Evolutionary conservation across 2,888 invertebrate genomes (phyloP), one percentile per base, ranked within the genome.

Genomic region (Drosophila rellima): DNA sequence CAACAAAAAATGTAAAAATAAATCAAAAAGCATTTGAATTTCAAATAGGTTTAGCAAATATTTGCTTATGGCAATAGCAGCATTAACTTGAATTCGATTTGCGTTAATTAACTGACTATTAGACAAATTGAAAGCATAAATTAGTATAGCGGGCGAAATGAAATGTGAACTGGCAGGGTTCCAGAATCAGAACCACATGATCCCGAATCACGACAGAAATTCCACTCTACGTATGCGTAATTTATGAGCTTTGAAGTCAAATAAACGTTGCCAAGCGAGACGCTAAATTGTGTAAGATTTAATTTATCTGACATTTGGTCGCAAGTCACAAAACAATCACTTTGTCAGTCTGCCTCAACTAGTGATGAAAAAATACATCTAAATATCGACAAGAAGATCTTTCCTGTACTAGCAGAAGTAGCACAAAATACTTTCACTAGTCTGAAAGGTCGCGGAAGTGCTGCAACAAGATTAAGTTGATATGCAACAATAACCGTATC

Each of bases 401-500:
- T 20, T 20, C 20, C 20, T 20, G 20, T 20, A 20, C 2, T 20
- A 20, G 20, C 20, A 20, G 20, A 20, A 20, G 1, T 20, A 20
- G 20, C 20, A 20, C 20, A 2, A 20, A 20, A 20, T 20, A 20
- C 20, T 20, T n/a, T 26, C 7, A 26, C 26, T 26, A 8, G 26
- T 26, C 51, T 59, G 57, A 40, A 88, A 84, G 89, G 89, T 89
- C 80, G 74, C 80, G 86, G 86, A 84, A 82, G 80, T 74, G 72
- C 69, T 60, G 72, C 55, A 59, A 40, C 67, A 44, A 88, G 70
- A 86, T 73, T 70, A 82, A 73, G 42, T 64, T 67, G 57, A 48
- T 67, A 61, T 60, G 78, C 74, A 71, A 87, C 81, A 83, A 83
- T 83, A 89, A 87, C 57, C 81, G 82, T 69, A 87, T 70, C 62